These are phyloP conservation scores for Semicossyphus pulcher DNA, from an alignment of 2,113 vertebrate genomes.

Conservation along the genomic window DNA sequence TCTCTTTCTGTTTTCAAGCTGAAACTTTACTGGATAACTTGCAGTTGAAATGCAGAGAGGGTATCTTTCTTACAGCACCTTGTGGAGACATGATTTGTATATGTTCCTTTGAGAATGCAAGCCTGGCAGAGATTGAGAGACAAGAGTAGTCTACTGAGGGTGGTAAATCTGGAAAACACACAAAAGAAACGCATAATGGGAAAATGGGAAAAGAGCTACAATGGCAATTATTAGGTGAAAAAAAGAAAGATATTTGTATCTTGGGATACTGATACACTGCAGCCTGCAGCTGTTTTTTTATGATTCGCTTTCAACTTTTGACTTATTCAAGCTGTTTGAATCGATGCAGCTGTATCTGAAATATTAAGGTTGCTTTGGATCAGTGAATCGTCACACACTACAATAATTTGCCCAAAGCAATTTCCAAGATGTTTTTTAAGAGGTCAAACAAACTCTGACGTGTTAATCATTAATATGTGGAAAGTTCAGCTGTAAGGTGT, in stretches of 20 bases:
- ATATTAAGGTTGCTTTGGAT: conserved; percentile 1
- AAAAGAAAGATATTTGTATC: not conserved
- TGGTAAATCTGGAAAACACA: not conserved
- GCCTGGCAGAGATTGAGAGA: conserved; percentile 8
- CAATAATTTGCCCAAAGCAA: not conserved
- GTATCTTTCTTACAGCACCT: not conserved
- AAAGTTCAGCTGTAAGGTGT: not conserved
- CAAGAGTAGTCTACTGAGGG: conserved; percentile 10
- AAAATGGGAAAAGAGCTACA: conserved; percentile 37
- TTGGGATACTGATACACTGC: not conserved
- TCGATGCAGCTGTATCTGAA: not conserved
- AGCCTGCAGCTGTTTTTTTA: not conserved
- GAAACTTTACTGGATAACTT: not conserved
- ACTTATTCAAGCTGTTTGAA: not conserved
- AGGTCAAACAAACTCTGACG: not conserved
- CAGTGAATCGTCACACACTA: not conserved
- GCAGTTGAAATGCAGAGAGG: not conserved
- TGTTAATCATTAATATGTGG: not conserved
- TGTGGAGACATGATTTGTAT: conserved; percentile 1
- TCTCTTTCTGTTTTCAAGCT: too few species aligned
- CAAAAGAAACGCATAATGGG: conserved; percentile 48
- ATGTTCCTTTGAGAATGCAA: conserved; percentile 8
- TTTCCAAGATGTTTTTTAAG: conserved; percentile 5
- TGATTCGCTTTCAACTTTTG: not conserved
- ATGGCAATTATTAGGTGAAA: conserved; percentile 34